Percentiles rank a stretch among this genome's conserved stretches.
Evolutionary conservation across 2,888 invertebrate genomes (phyloP).

Genomic region (Synanthedon andrenaeformis): DNA sequence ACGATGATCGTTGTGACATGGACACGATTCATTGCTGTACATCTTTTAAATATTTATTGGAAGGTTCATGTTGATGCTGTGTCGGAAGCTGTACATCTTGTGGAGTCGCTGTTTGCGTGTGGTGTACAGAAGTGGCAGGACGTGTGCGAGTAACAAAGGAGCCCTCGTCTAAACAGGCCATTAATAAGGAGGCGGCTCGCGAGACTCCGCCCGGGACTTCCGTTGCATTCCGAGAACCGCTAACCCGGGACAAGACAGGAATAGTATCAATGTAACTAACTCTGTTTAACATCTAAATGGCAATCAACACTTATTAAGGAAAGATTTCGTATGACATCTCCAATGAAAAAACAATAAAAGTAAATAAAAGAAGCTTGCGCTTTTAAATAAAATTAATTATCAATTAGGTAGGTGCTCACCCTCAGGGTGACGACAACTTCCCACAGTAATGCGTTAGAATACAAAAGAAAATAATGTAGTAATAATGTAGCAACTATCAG

Average conservation of each 20-base stretch:
- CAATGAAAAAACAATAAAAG: too few relatives aligned
- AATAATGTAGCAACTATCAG: too few relatives aligned
- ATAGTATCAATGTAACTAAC: constrained; percentile 40
- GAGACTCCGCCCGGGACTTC: constrained; percentile 55
- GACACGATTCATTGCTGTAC: constrained; percentile 22
- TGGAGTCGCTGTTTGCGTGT: constrained; percentile 18
- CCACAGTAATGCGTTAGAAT: too few relatives aligned
- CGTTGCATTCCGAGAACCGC: constrained; percentile 60
- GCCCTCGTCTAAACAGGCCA: constrained; percentile 63
- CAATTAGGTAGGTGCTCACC: too few relatives aligned
- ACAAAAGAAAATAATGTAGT: too few relatives aligned
- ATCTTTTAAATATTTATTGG: constrained; percentile 9
- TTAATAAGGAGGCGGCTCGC: constrained; percentile 65
- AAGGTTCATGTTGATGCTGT: constrained; percentile 13
- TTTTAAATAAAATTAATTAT: too few relatives aligned
- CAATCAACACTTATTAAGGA: constrained; percentile 18
- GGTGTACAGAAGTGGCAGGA: constrained; percentile 44
- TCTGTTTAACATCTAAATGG: constrained; percentile 34
- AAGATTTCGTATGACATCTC: too few relatives aligned
- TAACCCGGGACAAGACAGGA: constrained; percentile 58
- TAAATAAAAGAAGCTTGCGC: too few relatives aligned
- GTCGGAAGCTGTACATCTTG: constrained; percentile 9
- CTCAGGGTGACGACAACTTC: too few relatives aligned
- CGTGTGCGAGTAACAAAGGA: constrained; percentile 65
- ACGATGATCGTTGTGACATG: constrained; percentile 12